A percentile compares a stretch with the other conserved stretches of the same genome.
Conservation (phyloP, 2,797 vertebrate species). For the Sarcophilus harrisii region DNA sequence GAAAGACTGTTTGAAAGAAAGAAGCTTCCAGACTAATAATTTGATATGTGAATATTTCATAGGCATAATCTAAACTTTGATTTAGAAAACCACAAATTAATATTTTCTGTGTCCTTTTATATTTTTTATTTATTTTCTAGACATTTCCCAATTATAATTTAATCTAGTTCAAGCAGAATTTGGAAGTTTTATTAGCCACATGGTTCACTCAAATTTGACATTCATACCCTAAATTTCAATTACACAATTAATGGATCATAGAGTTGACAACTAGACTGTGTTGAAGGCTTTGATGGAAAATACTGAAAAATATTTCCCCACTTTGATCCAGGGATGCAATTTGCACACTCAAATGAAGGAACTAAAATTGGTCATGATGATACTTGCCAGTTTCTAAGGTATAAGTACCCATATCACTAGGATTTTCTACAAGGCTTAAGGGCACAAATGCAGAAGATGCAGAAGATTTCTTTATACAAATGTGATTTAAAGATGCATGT, state of each 20-base stretch:
- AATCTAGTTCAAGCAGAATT: not conserved
- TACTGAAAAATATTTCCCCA: slow-evolving; percentile 5
- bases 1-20: not conserved
- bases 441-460: not conserved
- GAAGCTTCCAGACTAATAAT: not conserved
- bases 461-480: slow-evolving; percentile 3
- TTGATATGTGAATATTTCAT: not conserved
- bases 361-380: slow-evolving; percentile 14
- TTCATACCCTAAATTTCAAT: not conserved
- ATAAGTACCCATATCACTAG: not conserved
- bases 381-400: slow-evolving; percentile 21
- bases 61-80: not conserved
- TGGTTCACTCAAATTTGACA: not conserved
- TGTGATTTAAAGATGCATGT: not conserved
- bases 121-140: not conserved
- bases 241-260: not conserved
- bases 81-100: not conserved
- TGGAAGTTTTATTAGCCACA: not conserved
- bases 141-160: not conserved
- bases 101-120: not conserved
- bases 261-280: not conserved
- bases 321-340: not conserved
- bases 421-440: not conserved
- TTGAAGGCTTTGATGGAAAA: slow-evolving; percentile 20
- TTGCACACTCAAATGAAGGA: slow-evolving; percentile 5